phyloP scores from a whole-genome alignment of 2,888 invertebrate genomes.

The Orchestes rusci region DNA sequence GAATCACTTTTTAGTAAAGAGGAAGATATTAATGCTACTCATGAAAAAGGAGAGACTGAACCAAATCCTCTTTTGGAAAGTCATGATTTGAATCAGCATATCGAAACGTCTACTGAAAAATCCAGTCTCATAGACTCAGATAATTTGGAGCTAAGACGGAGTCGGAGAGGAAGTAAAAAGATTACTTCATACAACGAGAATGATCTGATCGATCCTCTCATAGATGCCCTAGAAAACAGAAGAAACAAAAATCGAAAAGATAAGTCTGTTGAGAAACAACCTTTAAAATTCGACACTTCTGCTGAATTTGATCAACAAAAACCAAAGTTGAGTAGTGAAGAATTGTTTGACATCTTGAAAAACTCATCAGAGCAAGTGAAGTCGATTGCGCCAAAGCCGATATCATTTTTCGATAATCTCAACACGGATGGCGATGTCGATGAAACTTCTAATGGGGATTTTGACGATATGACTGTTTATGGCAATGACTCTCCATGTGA shows the following conservation, averaged over 20 bases:
- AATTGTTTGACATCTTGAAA: conserved; percentile 35
- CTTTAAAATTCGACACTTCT: too few relatives aligned
- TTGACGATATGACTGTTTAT: conserved; percentile 29
- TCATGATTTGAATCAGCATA: background rate
- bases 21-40: background rate
- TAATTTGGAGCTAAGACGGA: conserved; percentile 31
- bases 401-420: too few relatives aligned
- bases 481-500: conserved; percentile 20
- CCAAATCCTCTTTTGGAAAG: too few relatives aligned
- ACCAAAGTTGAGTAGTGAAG: conserved; percentile 31
- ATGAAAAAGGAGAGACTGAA: background rate
- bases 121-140: conserved; percentile 3
- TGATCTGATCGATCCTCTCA: conserved; percentile 33
- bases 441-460: conserved; percentile 22
- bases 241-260: conserved; percentile 18
- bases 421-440: conserved; percentile 27
- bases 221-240: conserved; percentile 29
- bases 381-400: conserved; percentile 26
- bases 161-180: conserved; percentile 32
- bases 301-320: conserved; percentile 11
- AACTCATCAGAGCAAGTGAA: conserved; percentile 29
- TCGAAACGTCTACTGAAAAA: conserved; percentile 1
- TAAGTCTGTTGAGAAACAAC: background rate
- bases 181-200: conserved; percentile 37
- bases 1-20: too few relatives aligned